Percentiles rank a stretch among this genome's conserved stretches.
These are phyloP conservation scores for Melospiza melodia DNA, from an alignment of 2,113 vertebrate species.

Conservation along the genomic window DNA sequence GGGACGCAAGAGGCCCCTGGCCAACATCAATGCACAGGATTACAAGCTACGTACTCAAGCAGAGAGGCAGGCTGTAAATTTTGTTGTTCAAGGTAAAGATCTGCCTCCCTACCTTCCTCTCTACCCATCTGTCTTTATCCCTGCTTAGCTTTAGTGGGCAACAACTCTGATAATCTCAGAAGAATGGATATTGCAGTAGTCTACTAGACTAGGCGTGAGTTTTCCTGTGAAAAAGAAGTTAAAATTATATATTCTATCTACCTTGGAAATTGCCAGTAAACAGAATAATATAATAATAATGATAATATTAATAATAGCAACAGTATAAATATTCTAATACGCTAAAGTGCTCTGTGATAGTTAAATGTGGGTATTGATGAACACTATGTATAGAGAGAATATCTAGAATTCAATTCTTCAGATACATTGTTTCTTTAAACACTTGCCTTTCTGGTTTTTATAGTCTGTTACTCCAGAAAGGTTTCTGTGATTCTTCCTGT, in stretches of 20 bases:
- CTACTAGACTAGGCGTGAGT: neutral
- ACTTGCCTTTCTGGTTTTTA: neutral
- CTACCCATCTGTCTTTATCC: neutral
- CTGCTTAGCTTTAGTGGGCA: neutral
- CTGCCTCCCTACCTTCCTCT: neutral
- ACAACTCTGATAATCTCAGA: neutral
- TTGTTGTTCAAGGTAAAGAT: conserved; percentile 88
- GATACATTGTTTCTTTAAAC: neutral
- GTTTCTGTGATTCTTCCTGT: neutral
- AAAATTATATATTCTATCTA: neutral
- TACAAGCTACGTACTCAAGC: conserved; percentile 84
- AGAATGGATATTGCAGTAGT: neutral
- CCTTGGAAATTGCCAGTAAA: neutral
- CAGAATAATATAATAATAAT: neutral
- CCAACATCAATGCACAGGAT: conserved; percentile 78
- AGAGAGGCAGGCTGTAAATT: conserved; percentile 93
- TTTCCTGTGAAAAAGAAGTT: neutral
- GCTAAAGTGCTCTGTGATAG: neutral
- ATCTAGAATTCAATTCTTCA: neutral
- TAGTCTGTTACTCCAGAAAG: neutral
- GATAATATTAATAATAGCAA: neutral
- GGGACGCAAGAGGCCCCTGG: conserved; percentile 85
- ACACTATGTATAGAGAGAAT: neutral
- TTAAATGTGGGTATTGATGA: neutral
- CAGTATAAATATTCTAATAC: neutral